phyloP scores from a whole-genome alignment of 2,113 vertebrate species.

The Hystrix cristata region DNA sequence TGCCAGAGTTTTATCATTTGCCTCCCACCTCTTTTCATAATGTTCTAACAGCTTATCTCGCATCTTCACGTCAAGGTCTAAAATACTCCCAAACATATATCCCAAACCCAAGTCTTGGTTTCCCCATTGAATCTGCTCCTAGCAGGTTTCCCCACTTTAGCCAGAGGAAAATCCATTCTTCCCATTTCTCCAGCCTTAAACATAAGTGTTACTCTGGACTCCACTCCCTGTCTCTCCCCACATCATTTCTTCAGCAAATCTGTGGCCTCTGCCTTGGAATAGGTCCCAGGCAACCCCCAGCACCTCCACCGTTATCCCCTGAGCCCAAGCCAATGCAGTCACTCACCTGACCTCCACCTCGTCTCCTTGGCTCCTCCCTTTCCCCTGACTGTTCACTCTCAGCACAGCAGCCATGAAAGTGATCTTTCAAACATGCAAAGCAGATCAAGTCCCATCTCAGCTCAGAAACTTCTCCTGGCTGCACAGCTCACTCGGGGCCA shows the following conservation, averaged over 20 bases:
- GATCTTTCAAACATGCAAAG: not conserved
- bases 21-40: not conserved
- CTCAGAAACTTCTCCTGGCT: not conserved
- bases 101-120: not conserved
- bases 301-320: not conserved
- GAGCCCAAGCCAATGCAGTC: not conserved
- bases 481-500: not conserved
- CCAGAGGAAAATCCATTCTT: not conserved
- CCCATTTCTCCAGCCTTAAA: not conserved
- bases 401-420: not conserved
- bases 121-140: not conserved
- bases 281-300: not conserved
- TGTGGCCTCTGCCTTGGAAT: not conserved
- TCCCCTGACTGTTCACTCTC: not conserved
- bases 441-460: not conserved
- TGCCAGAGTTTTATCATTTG: not conserved
- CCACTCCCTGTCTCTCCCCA: not conserved
- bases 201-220: no score
- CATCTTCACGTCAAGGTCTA: not conserved
- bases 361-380: not conserved
- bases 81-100: not conserved
- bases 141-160: not conserved
- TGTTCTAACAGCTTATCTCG: not conserved
- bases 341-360: not conserved
- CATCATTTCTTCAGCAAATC: not conserved